These are phyloP conservation scores for Zoanthus solanderi DNA, from an alignment of 92 coral and sea anemone genomes.

Conservation along the genomic window DNA sequence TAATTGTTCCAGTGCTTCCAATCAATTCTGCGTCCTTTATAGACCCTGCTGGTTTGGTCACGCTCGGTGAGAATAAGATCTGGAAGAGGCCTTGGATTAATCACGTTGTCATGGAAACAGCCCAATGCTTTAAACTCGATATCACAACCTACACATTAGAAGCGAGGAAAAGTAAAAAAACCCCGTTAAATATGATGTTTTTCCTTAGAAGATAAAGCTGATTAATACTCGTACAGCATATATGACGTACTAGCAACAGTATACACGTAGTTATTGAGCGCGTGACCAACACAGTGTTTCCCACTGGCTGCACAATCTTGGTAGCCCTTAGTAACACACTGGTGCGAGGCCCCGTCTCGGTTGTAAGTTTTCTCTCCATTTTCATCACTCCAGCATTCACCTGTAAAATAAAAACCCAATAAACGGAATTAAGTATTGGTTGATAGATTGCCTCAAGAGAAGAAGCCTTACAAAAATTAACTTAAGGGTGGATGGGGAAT, in stretches of 20 bases:
- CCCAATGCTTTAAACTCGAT: constrained; percentile 77
- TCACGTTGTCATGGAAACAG: constrained; percentile 75
- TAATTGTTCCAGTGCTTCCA: constrained; percentile 92
- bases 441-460: neutral
- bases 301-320: constrained; percentile 63
- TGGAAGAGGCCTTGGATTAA: constrained; percentile 72
- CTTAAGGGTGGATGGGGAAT: no score
- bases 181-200: neutral
- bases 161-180: neutral
- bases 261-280: constrained; percentile 70
- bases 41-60: constrained; percentile 54
- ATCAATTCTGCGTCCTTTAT: constrained; percentile 70
- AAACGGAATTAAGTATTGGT: neutral
- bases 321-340: constrained; percentile 65
- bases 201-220: neutral
- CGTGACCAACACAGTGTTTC: constrained; percentile 71
- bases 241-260: constrained; percentile 63
- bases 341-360: constrained; percentile 60
- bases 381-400: constrained; percentile 79
- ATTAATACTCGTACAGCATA: neutral
- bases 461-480: neutral
- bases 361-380: constrained; percentile 55
- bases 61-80: constrained; percentile 81
- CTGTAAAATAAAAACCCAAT: neutral
- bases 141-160: constrained; percentile 67